Conservation (phyloP, 2,888 invertebrate species). For the Tigriopus californicus region DNA sequence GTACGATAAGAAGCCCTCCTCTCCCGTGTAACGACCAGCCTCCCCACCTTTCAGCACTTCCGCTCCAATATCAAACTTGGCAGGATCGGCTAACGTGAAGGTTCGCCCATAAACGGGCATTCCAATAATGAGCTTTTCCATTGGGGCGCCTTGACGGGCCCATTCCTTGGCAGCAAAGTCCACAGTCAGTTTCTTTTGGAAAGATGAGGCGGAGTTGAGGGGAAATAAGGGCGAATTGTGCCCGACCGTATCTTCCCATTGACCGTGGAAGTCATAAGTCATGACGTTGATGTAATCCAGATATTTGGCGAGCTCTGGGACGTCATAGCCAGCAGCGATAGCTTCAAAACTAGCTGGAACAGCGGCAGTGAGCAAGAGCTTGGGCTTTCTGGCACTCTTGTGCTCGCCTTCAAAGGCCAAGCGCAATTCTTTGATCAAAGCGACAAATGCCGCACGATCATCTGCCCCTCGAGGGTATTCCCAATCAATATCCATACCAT, state of each 20-base stretch:
- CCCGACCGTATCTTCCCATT: slow-evolving; percentile 80
- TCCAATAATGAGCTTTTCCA: slow-evolving; percentile 80
- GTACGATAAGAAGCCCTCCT: slow-evolving; percentile 84
- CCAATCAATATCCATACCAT: slow-evolving; percentile 83
- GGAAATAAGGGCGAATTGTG: slow-evolving; percentile 81
- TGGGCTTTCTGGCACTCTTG: slow-evolving; percentile 61
- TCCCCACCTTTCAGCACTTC: slow-evolving; percentile 70
- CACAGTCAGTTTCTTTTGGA: slow-evolving; percentile 80
- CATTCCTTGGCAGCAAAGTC: slow-evolving; percentile 77
- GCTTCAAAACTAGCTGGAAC: slow-evolving; percentile 86
- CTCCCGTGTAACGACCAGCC: slow-evolving; percentile 70
- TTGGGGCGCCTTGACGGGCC: slow-evolving; percentile 80
- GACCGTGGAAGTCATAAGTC: slow-evolving; percentile 89
- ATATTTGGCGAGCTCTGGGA: slow-evolving; percentile 79
- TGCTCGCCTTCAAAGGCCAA: slow-evolving; percentile 82
- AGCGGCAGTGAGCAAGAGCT: slow-evolving; percentile 59
- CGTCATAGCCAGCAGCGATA: slow-evolving; percentile 81
- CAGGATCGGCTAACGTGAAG: slow-evolving; percentile 64
- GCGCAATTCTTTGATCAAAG: slow-evolving; percentile 63
- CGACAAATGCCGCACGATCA: slow-evolving; percentile 63
- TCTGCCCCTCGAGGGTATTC: slow-evolving; percentile 57
- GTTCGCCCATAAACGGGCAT: slow-evolving; percentile 86
- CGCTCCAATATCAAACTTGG: slow-evolving; percentile 79
- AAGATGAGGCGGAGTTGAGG: slow-evolving; percentile 66
- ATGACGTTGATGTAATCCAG: slow-evolving; percentile 83